Evolutionary conservation across 2,113 vertebrate species (phyloP), one percentile per base, ranked within the genome.

Genomic region (Tupaia tana): DNA sequence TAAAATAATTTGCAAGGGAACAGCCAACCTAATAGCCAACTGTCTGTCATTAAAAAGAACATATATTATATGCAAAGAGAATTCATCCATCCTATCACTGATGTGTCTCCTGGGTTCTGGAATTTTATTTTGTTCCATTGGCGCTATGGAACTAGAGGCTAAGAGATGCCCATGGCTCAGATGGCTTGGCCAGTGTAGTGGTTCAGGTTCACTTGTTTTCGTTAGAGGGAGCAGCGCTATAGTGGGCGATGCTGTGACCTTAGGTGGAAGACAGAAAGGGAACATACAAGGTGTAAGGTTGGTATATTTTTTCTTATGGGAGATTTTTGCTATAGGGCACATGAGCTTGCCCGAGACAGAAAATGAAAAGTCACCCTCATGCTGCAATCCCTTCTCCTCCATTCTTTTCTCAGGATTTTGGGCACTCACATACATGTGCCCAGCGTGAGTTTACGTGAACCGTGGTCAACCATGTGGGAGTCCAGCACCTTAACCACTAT

Each of bases 1-100:
- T 93, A 52, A 90, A 93, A 63, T 85, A 84, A 91, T 67, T 90
- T 84, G 29, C 43, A 79, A 74, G 86, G 66, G 7, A 90, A 81
- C 92, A 87, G 19, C 18, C 4, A 34, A 73, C 14, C 78, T 79
- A 22, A 7, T 52, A 81, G 34, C 78, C 75, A 83, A 66, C 6
- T 59, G 64, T 80, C 24, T 93, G 4, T 67, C 58, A 10, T 93
- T 86, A 83, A 6, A n/a, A 83, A 58, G 16, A 22, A 3, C 4
- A 15, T n/a, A 7, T 18, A 13, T 81, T 81, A 13, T 25, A 74
- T 66, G n/a, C 78, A 94, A 3, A 16, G 16, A 34, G 61, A 74
- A 59, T 78, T 94, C 10, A 56, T 94, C 74, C 10, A 56, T 94
- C 74, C 24, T 16, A 13, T n/a, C 89, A 19, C 74, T 59, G 66